Evolutionary conservation across 2,113 vertebrate species (phyloP).

Genomic region (Hippopotamus amphibius): DNA sequence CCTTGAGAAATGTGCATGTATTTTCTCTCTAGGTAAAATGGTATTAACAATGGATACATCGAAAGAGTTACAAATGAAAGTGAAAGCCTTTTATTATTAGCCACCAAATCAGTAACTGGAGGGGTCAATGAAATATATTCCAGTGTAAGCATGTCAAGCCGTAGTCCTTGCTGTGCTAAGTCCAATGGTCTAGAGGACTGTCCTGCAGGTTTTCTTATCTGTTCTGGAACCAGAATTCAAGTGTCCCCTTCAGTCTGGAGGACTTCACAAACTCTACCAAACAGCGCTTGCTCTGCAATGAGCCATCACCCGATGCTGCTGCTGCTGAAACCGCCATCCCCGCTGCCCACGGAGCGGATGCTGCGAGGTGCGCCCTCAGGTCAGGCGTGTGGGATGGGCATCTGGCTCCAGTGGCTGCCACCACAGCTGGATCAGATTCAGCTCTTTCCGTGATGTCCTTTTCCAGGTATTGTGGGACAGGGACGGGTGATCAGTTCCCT

Average conservation of each 20-base stretch:
- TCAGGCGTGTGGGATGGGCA: neutral
- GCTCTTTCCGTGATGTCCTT: neutral
- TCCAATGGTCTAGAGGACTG: neutral
- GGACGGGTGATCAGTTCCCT: neutral
- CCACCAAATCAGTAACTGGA: neutral
- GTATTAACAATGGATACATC: neutral
- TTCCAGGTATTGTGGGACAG: neutral
- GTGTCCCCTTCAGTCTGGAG: neutral
- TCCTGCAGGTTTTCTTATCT: neutral
- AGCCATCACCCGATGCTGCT: neutral
- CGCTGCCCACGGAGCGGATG: accelerated
- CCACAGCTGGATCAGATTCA: neutral
- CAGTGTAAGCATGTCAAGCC: neutral
- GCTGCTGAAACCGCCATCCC: neutral
- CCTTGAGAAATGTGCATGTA: neutral
- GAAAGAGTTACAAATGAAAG: neutral
- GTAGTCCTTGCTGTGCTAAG: neutral
- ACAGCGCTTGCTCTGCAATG: neutral
- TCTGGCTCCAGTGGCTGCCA: neutral
- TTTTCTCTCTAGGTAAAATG: neutral
- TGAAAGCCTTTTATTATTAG: neutral
- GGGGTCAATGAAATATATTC: neutral
- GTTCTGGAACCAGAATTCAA: neutral
- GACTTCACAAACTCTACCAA: neutral
- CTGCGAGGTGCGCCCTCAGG: no score